These are phyloP conservation scores for Hippocampus zosterae DNA, from an alignment of 2,113 vertebrate genomes.

Conservation along the genomic window DNA sequence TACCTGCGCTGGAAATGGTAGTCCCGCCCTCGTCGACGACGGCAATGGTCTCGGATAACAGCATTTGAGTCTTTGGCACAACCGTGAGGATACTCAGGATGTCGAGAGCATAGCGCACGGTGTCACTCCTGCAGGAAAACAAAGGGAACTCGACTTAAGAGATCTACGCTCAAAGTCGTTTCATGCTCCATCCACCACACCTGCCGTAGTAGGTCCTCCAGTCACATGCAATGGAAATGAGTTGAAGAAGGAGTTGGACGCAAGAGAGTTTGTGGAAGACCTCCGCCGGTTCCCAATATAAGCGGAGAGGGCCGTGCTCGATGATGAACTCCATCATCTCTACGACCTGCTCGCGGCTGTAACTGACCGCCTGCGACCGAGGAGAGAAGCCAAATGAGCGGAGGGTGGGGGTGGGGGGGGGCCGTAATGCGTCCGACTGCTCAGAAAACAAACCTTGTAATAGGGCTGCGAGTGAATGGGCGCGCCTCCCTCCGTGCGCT, in stretches of 20 bases:
- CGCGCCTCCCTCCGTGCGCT: constrained; percentile 93
- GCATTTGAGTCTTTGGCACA: constrained; percentile 93
- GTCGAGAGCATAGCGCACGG: constrained; percentile 94
- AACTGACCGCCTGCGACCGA: constrained; percentile 82
- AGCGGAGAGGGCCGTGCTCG: constrained; percentile 87
- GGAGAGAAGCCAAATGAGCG: not conserved
- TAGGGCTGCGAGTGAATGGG: constrained; percentile 91
- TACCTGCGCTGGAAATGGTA: constrained; percentile 91
- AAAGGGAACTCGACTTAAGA: not conserved
- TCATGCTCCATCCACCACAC: constrained; percentile 58
- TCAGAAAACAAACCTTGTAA: constrained; percentile 81
- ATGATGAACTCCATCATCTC: constrained; percentile 99
- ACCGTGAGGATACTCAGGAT: constrained; percentile 95
- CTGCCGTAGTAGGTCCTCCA: constrained; percentile 99
- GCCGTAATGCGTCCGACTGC: not conserved
- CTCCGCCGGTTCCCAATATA: constrained; percentile 97
- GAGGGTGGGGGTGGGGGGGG: too few relatives aligned
- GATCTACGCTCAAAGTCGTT: not conserved
- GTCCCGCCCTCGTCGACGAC: constrained; percentile 91
- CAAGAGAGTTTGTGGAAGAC: constrained; percentile 96
- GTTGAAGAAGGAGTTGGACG: constrained; percentile 93
- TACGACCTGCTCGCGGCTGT: constrained; percentile 94
- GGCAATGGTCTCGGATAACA: constrained; percentile 89
- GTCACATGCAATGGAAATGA: constrained; percentile 96
- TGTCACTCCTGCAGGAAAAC: constrained; percentile 83